A percentile compares a stretch with the other conserved stretches of the same genome.
Conservation (phyloP, 2,113 vertebrate species). For the Myrmecophaga tridactyla region DNA sequence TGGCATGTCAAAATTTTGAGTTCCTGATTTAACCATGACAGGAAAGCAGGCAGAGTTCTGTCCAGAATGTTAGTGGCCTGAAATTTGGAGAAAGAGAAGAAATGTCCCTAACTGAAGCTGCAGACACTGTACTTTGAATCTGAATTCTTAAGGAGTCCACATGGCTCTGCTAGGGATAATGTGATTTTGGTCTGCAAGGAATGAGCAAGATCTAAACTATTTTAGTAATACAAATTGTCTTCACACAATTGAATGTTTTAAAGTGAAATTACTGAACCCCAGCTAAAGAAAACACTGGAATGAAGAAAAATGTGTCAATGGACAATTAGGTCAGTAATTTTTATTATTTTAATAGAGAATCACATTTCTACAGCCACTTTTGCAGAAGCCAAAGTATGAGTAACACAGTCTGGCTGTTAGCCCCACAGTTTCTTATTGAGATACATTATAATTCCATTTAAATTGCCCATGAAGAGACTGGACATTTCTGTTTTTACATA, state of each 20-base stretch:
- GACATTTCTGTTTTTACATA: neutral
- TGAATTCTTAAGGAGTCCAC: neutral
- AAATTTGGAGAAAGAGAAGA: neutral
- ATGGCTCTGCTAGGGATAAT: neutral
- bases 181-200: neutral
- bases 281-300: neutral
- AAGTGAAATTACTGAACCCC: neutral
- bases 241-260: neutral
- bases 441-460: neutral
- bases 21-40: no score
- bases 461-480: neutral
- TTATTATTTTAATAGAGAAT: neutral
- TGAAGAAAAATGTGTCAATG: neutral
- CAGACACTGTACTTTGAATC: neutral
- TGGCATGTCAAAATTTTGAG: neutral
- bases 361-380: neutral
- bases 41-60: neutral
- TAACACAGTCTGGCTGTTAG: neutral
- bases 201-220: neutral
- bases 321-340: neutral
- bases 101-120: neutral
- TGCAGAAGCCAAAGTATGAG: neutral
- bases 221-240: neutral
- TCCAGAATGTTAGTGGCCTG: neutral
- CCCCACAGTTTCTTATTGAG: neutral